phyloP scores from a whole-genome alignment of 2,888 invertebrate genomes.

The Morpho helenor region DNA sequence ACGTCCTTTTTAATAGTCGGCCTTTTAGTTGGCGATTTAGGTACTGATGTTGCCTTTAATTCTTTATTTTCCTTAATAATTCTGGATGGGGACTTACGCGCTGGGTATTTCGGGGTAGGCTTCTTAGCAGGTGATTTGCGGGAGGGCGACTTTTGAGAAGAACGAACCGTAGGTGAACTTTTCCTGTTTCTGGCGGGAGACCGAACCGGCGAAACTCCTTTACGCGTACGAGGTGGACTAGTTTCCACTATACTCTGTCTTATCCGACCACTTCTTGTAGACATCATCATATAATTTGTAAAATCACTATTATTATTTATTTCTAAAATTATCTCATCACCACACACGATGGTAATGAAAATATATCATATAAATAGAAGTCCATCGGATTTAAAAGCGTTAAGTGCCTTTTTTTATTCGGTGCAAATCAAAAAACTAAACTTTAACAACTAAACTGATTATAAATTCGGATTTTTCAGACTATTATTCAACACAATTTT shows the following conservation, averaged over 20 bases:
- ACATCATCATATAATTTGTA: conserved; percentile 41
- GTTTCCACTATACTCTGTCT: conserved; percentile 51
- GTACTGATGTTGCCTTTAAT: conserved; percentile 35
- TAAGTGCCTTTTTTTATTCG: conserved; percentile 29
- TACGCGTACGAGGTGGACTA: conserved; percentile 58
- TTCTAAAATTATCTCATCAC: conserved; percentile 60
- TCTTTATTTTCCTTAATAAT: conserved; percentile 44
- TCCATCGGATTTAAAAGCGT: conserved; percentile 18
- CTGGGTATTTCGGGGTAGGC: conserved; percentile 63
- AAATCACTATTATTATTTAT: conserved; percentile 21
- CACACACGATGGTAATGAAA: conserved; percentile 47
- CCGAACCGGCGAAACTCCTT: conserved; percentile 61
- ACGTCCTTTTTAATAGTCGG: conserved; percentile 46
- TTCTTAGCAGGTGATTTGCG: conserved; percentile 73
- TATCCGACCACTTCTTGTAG: conserved; percentile 64
- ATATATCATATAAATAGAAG: conserved; percentile 13
- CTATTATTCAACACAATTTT: conserved; percentile 8
- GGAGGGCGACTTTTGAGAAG: conserved; percentile 40
- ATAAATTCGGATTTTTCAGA: too few relatives aligned
- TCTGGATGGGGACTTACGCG: conserved; percentile 67
- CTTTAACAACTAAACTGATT: too few relatives aligned
- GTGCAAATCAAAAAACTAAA: too few relatives aligned
- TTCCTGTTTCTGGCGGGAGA: conserved; percentile 68
- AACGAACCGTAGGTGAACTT: conserved; percentile 55
- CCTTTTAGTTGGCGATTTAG: conserved; percentile 58